phyloP scores from a whole-genome alignment of 2,797 vertebrate genomes.

The Poecilia wingei region DNA sequence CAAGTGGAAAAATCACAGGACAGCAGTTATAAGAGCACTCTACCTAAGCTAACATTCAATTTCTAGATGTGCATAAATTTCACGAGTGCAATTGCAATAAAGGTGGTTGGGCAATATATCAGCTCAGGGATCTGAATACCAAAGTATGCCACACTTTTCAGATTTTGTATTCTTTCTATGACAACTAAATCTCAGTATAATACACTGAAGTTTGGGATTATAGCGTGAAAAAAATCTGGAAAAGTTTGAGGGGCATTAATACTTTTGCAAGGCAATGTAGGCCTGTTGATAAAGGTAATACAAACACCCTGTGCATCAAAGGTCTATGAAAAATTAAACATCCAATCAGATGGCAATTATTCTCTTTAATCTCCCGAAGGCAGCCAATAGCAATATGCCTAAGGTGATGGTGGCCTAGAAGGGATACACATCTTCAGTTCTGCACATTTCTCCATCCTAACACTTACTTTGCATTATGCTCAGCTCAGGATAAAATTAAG shows the following conservation, averaged over 20 bases:
- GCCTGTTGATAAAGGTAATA: conserved; percentile 77
- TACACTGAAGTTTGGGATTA: not conserved
- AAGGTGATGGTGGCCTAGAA: conserved; percentile 72
- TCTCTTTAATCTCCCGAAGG: conserved; percentile 86
- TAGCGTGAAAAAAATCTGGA: not conserved
- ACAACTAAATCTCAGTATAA: not conserved
- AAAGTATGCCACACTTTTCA: not conserved
- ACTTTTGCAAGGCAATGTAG: conserved; percentile 29
- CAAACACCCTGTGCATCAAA: conserved; percentile 78
- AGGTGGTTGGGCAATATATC: not conserved
- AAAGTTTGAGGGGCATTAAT: not conserved
- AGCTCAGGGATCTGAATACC: not conserved
- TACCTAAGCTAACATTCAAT: not conserved
- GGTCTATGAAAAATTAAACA: conserved; percentile 83
- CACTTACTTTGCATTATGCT: conserved; percentile 81
- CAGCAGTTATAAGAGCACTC: not conserved
- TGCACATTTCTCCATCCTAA: conserved; percentile 74
- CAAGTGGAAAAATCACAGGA: not conserved
- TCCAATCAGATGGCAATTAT: conserved; percentile 87
- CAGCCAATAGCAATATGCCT: conserved; percentile 82
- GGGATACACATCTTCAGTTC: conserved; percentile 68
- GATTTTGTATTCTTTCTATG: not conserved
- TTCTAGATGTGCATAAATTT: not conserved
- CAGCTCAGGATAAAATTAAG: conserved; percentile 76
- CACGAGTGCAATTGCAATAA: not conserved